phyloP scores from a whole-genome alignment of 1,140 invertebrate species.

The Piezodorus guildinii region DNA sequence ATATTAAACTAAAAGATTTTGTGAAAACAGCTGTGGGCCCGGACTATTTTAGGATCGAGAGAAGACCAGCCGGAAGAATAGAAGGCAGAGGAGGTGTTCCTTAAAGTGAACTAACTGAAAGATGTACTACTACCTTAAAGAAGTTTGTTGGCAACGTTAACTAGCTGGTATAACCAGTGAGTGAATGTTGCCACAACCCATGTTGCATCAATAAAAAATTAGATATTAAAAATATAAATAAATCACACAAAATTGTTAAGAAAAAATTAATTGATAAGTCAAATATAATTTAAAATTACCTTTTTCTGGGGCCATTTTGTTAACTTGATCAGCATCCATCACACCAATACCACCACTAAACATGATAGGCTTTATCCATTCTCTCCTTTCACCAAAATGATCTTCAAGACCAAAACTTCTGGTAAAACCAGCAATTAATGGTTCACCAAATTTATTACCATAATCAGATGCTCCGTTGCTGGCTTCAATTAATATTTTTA shows the following conservation, averaged over 20 bases:
- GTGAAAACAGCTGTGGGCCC: too few relatives aligned
- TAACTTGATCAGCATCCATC: slow-evolving; percentile 66
- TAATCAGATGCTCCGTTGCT: slow-evolving; percentile 98
- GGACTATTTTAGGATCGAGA: too few relatives aligned
- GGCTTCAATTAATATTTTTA: slow-evolving; percentile 83
- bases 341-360: slow-evolving; percentile 92
- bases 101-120: too few relatives aligned
- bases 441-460: slow-evolving; percentile 98
- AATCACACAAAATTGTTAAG: not conserved
- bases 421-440: slow-evolving; percentile 80
- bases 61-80: too few relatives aligned
- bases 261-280: not conserved
- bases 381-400: slow-evolving; percentile 54
- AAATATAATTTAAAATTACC: slow-evolving; percentile 43
- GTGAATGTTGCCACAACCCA: too few relatives aligned
- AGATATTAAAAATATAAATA: too few relatives aligned
- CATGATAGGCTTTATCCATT: slow-evolving; percentile 98
- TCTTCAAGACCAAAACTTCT: slow-evolving; percentile 76
- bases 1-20: too few relatives aligned
- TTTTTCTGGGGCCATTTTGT: slow-evolving; percentile 56
- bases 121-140: too few relatives aligned
- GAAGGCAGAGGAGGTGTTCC: too few relatives aligned
- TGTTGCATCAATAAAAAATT: too few relatives aligned
- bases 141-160: too few relatives aligned
- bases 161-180: too few relatives aligned